Base-by-base conservation (phyloP, 2,797 vertebrate species). In the Peromyscus attwateri region DNA sequence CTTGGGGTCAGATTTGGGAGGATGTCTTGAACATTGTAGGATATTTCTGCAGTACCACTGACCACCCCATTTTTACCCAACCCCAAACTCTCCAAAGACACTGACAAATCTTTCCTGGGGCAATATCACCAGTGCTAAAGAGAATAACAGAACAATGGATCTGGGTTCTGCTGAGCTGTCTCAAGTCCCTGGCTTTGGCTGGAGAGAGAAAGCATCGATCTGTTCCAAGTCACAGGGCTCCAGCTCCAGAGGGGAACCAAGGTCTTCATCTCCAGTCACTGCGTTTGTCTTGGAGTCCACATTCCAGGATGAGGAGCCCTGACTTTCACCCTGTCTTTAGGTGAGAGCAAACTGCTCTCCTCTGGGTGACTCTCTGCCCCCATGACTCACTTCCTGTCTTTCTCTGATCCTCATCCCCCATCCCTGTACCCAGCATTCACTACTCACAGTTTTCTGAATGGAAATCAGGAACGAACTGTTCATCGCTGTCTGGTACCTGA, bases 401-500 rank as follows among this genome's bases (percentile, higher is more conserved):
- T 25, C 19, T 4, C 40, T n/a, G 23, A 6, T 23, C 60, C 34
- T 25, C 62, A 21, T 93, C 97, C 11, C 16, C 62, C 17, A 60
- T 8, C 52, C 94, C 9, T 31, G 16, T 1, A 2, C 3, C 52
- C 80, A 29, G 40, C 25, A 68, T 82, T 90, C 49, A 0, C 7
- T 79, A 99, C 99, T 99, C 98, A 99, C 99, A 98, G 98, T 99
- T 99, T 98, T 99, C 99, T 91, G 99, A 99, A 95, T 99, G 99
- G 98, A 99, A 99, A 98, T 99, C 99, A 95, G 99, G 99, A 98
- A 99, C 99, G 98, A 99, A 99, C 97, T 99, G 99, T 98, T 99
- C 99, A 95, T 99, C 99, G 0, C 99, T 99, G 99, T 99, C 99
- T 94, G 99, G 99, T 98, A 99, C 99, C 98, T 99, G 99, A 99